A percentile compares a stretch with the other conserved stretches of the same genome.
phyloP scores from a whole-genome alignment of 2,797 vertebrate genomes.

The Tinamus major region DNA sequence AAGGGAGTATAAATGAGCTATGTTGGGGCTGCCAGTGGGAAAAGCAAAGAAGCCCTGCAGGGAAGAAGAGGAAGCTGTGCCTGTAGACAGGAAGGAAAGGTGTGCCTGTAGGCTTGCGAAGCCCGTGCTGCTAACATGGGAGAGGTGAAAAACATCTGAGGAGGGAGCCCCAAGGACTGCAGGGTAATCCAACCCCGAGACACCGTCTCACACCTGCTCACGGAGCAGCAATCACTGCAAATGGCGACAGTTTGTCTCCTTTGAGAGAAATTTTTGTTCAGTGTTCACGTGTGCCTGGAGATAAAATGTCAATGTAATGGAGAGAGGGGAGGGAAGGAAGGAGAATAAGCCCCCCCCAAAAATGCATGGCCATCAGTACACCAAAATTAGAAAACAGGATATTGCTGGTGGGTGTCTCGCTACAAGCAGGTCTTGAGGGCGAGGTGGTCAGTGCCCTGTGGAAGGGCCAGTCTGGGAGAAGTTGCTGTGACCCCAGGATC shows the following conservation, averaged over 20 bases:
- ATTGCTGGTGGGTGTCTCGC: constrained; percentile 32
- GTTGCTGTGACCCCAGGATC: background rate
- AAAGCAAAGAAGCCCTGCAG: constrained; percentile 7
- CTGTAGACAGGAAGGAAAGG: background rate
- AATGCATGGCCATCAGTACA: constrained; percentile 18
- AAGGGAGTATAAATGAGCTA: constrained; percentile 68
- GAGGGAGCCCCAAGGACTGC: constrained; percentile 2
- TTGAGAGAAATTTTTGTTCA: constrained; percentile 1
- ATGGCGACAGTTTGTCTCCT: constrained; percentile 42
- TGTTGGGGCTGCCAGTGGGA: constrained; percentile 43
- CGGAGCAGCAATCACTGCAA: constrained; percentile 10
- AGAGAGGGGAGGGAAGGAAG: constrained; percentile 41
- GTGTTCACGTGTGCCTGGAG: background rate
- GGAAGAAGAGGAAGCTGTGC: background rate
- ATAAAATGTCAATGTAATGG: background rate
- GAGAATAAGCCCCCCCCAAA: background rate
- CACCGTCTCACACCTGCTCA: background rate
- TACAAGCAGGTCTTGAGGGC: constrained; percentile 13
- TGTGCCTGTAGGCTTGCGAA: background rate
- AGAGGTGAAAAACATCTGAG: background rate
- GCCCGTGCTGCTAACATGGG: background rate
- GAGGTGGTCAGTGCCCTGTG: constrained; percentile 22
- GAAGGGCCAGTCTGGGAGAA: constrained; percentile 17
- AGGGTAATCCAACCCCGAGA: background rate
- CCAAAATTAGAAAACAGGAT: constrained; percentile 64